These are phyloP conservation scores for Astur gentilis DNA, from an alignment of 2,113 vertebrate genomes.

Conservation along the genomic window DNA sequence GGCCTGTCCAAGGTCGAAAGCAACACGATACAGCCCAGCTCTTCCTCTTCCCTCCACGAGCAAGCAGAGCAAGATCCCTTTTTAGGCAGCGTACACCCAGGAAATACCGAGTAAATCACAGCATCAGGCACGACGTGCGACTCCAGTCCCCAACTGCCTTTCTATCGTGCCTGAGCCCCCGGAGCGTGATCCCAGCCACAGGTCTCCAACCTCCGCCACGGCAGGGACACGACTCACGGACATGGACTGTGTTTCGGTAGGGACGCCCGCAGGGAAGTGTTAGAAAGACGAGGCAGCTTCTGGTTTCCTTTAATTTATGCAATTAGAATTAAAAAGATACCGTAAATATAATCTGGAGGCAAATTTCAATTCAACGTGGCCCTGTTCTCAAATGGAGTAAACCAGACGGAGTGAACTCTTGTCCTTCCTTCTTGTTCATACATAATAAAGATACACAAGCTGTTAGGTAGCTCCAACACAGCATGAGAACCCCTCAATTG, in stretches of 20 bases:
- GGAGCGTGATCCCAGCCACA: accelerated
- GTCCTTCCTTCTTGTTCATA: not conserved
- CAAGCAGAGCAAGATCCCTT: not conserved
- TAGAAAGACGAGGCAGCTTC: not conserved
- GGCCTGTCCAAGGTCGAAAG: not conserved
- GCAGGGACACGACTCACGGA: accelerated
- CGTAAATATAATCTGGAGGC: not conserved
- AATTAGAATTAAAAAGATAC: not conserved
- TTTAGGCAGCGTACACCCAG: not conserved
- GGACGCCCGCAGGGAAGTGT: accelerated
- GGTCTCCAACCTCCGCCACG: not conserved
- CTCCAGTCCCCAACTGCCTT: not conserved
- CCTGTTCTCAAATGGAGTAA: not conserved
- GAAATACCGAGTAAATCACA: not conserved
- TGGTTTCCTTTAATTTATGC: not conserved
- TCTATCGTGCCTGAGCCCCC: accelerated
- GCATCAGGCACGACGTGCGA: accelerated
- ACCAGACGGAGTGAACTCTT: accelerated
- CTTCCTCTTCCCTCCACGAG: not conserved
- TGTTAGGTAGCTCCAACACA: not conserved
- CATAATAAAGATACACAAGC: not conserved
- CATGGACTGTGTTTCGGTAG: accelerated
- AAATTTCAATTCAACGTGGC: not conserved
- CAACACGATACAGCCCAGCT: not conserved
- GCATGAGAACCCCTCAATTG: accelerated